phyloP scores from a whole-genome alignment of 2,113 vertebrate genomes.

The Sceloporus tristichus region DNA sequence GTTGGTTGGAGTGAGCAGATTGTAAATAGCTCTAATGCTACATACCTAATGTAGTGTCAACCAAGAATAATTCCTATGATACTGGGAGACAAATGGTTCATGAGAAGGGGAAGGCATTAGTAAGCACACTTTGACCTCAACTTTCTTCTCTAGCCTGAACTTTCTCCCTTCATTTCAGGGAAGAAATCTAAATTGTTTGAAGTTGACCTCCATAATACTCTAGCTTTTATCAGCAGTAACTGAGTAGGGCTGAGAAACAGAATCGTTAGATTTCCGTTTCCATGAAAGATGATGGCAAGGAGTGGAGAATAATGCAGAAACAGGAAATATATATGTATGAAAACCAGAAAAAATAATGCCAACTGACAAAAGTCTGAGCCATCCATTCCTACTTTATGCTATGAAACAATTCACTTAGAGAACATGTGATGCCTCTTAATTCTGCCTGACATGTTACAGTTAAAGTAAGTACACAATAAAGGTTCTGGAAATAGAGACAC shows the following conservation, averaged over 20 bases:
- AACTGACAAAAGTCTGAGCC: background rate
- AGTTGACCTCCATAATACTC: background rate
- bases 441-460: background rate
- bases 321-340: background rate
- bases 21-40: background rate
- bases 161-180: background rate
- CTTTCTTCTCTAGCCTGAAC: background rate
- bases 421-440: background rate
- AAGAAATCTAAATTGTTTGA: background rate
- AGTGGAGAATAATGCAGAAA: background rate
- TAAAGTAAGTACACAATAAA: background rate
- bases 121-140: background rate
- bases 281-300: no score
- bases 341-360: background rate
- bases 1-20: no score
- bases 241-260: background rate
- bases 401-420: background rate
- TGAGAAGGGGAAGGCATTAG: no score
- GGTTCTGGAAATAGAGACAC: background rate
- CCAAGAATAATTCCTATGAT: background rate
- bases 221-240: background rate
- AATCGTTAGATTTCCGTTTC: no score
- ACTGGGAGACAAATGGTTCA: background rate
- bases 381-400: background rate
- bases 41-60: background rate